Evolutionary conservation across 2,797 vertebrate genomes (phyloP).

Genomic region (Scolopax rusticola): DNA sequence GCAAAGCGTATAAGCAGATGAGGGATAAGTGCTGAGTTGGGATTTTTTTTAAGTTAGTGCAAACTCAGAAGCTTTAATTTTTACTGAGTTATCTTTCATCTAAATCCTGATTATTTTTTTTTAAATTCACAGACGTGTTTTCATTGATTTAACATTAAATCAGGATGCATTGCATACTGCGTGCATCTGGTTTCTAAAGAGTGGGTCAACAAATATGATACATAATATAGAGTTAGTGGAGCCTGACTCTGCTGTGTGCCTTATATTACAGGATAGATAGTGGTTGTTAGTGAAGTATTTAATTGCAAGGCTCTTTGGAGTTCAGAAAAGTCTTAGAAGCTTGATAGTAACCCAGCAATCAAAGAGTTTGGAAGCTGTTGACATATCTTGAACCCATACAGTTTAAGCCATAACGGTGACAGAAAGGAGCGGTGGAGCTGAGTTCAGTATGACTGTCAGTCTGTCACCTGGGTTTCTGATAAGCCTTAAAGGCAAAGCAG

Average conservation of each 20-base stretch:
- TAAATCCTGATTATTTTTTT: not conserved
- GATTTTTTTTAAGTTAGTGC: not conserved
- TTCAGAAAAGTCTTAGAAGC: not conserved
- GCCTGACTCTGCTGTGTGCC: not conserved
- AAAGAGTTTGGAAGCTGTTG: not conserved
- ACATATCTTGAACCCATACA: not conserved
- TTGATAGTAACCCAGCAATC: not conserved
- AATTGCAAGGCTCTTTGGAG: not conserved
- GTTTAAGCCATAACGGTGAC: not conserved
- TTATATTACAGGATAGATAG: not conserved
- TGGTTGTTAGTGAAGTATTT: not conserved
- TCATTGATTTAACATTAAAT: not conserved
- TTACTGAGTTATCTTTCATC: not conserved
- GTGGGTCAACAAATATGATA: not conserved
- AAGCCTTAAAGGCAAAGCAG: not conserved
- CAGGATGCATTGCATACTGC: not conserved
- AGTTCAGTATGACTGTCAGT: not conserved
- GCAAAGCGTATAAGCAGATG: no score
- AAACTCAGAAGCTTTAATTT: not conserved
- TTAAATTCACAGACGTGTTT: not conserved
- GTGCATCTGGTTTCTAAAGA: not conserved
- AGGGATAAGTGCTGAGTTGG: not conserved
- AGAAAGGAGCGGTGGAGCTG: not conserved
- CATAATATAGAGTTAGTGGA: not conserved
- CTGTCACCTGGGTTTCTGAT: not conserved